These are phyloP conservation scores for Ceratoteleas bidentatus DNA, from an alignment of 1,140 invertebrate genomes.

Conservation along the genomic window DNA sequence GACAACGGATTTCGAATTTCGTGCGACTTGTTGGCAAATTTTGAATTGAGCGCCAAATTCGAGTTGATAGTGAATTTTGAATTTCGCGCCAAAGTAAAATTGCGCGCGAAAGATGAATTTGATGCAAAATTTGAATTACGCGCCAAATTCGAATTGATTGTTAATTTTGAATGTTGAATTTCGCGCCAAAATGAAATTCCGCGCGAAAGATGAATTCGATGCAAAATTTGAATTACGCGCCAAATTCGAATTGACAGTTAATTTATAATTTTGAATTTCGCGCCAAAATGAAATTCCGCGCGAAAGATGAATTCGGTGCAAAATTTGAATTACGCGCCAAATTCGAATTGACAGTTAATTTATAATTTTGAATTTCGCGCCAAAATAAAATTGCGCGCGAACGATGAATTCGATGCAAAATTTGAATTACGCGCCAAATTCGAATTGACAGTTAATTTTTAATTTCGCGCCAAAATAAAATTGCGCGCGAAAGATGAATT, in stretches of 20 bases:
- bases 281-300: not conserved
- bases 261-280: not conserved
- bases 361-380: not conserved
- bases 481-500: not conserved
- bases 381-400: not conserved
- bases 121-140: not conserved
- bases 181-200: not conserved
- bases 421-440: not conserved
- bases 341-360: too few species aligned
- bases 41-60: not conserved
- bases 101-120: too few species aligned
- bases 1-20: not conserved
- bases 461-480: not conserved
- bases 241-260: too few species aligned
- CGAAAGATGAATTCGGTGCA: not conserved
- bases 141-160: not conserved
- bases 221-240: not conserved
- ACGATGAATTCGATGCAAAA: not conserved
- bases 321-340: not conserved
- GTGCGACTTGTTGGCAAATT: not conserved
- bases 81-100: not conserved
- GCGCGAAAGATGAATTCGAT: not conserved
- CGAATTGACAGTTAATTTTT: too few species aligned
- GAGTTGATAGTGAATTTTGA: not conserved
- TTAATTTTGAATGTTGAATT: not conserved